Evolutionary conservation across 2,888 invertebrate genomes (phyloP).

Genomic region (Oasisia sp.): DNA sequence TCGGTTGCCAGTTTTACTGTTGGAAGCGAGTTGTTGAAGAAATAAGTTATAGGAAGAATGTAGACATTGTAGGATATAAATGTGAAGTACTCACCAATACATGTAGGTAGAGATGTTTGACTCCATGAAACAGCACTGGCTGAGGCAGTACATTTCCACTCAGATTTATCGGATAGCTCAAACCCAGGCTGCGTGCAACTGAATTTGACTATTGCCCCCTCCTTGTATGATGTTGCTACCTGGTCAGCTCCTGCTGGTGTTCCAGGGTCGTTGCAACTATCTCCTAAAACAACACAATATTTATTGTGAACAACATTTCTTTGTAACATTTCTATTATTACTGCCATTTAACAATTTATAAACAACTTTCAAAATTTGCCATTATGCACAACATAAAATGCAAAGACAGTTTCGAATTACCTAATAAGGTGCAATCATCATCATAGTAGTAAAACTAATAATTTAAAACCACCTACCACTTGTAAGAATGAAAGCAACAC

Average conservation of each 20-base stretch:
- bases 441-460: too few relatives aligned
- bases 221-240: slow-evolving; percentile 18
- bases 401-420: too few relatives aligned
- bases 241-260: slow-evolving; percentile 5
- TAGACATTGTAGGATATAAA: too few relatives aligned
- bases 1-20: too few relatives aligned
- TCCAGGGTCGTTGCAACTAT: slow-evolving; percentile 25
- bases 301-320: not conserved
- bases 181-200: slow-evolving; percentile 21
- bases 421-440: too few relatives aligned
- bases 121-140: not conserved
- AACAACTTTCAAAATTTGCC: not conserved
- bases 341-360: not conserved
- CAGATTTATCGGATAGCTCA: not conserved
- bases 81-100: not conserved
- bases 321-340: not conserved
- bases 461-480: too few relatives aligned
- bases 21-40: too few relatives aligned
- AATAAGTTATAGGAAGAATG: too few relatives aligned
- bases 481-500: too few relatives aligned
- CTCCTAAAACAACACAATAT: not conserved
- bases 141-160: not conserved
- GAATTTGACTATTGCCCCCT: slow-evolving; percentile 23
- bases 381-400: too few relatives aligned
- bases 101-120: not conserved